Base-by-base conservation (phyloP, 2,888 invertebrate genomes). In the Melieria crassipennis region DNA sequence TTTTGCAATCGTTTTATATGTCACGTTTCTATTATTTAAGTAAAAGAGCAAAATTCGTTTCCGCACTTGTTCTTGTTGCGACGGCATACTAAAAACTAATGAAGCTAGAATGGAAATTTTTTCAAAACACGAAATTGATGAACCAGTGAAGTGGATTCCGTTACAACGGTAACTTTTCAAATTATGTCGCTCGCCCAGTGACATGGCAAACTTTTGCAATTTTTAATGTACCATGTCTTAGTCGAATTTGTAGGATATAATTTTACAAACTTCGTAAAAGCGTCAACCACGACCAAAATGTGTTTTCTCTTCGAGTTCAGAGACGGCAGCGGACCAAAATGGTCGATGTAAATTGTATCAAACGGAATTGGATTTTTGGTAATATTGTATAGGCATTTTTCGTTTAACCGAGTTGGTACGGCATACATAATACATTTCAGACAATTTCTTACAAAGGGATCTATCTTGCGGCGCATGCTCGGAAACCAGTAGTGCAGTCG, bases 401-500 rank as follows among this genome's bases (percentile, higher is more conserved):
- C 69, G 30, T 16, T 68, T 16, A 16, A 30, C n/a, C 7, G 48
- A 11, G 60, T 42, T 4, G 60, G 55, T 7, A 57, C 50, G 3
- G 72, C 65, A 43, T 73, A 61, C 52, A 70, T 68, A 10, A 73
- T 65, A 30, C 68, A 70, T 4, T 70, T 58, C 7, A 70, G 43
- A 47, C 66, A 73, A 9, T 69, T 71, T 13, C 42, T 65, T 4
- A 66, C 47, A 56, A 69, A 73, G 3, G 5, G 52, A 5, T 71
- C 47, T 4, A 73, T 55, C 42, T 73, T 73, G 3, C 9, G 6
- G 5, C 48, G 47, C 65, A 72, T 67, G 1, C 61, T 43, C 1
- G 61, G 72, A 45, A 74, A 71, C 71, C 74, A 71, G 57, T 73
- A 73, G 48, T 60, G 45, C 60, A 60, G 30, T 30, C 30, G 30